Base-by-base conservation (phyloP, 2,888 invertebrate genomes). In the Eubasilissa splendida region DNA sequence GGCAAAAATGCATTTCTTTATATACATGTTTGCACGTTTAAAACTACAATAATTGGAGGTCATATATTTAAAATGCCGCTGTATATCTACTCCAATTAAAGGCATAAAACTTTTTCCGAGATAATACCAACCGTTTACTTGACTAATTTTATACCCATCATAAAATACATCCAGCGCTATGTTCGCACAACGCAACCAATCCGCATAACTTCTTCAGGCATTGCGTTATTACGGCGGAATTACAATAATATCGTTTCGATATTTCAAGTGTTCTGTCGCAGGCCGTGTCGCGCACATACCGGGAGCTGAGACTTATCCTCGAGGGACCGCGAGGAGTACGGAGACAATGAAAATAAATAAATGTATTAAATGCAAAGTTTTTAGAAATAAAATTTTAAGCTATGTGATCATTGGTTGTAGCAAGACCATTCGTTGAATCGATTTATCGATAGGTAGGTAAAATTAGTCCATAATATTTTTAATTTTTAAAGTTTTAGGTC, bases 181-280 rank as follows among this genome's bases (percentile, higher is more conserved):
- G 3, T 63, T 10, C 33, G 10, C 14, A 4, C 22, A 4, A 7
- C 63, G 63, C 22, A 31, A 4, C 14, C 42, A 31, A 63, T 10
- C 3, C n/a, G 58, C 11, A 58, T n/a, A n/a, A 22, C 33, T 63
- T 63, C 22, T 14, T 31, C 63, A 11, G 22, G n/a, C 52, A 54
- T 54, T 11, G 71, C 33, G 50, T 74, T 56, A 74, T 74, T 74
- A 42, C 56, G n/a, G 58, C 12, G 74, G 59, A 74, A 74, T 74
- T 74, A 74, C 58, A 59, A 59, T 74, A 74, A 74, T 74, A 58
- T 33, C 74, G 42, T 59, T 74, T 74, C 58, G 70, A 70, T 70
- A 70, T 70, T 70, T 70, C 70, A 50, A 70, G 70, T 22, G 70
- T 14, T 53, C 54, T 53, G 70, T 31, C 70, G 74, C 74, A 42